Conservation (phyloP, 2,888 invertebrate genomes). For the Nemurella pictetii region DNA sequence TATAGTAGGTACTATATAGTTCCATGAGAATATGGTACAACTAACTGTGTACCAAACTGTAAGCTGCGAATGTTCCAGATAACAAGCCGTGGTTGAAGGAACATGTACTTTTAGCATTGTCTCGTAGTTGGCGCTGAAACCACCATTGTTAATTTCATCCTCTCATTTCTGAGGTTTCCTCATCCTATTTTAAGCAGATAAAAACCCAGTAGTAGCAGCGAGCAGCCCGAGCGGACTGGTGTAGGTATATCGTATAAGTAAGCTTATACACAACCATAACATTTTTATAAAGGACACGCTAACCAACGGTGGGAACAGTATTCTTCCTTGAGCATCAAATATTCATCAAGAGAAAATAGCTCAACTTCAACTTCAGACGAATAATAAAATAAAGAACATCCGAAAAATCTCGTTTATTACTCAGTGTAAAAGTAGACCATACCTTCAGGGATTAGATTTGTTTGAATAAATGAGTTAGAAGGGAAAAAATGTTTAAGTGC, state of each 20-base stretch:
- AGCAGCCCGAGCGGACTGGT: neutral
- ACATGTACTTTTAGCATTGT: neutral
- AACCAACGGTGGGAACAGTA: neutral
- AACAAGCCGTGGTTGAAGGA: neutral
- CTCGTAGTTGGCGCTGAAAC: neutral
- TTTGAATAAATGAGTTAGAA: neutral
- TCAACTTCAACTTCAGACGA: slow-evolving; percentile 6
- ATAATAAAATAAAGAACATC: slow-evolving; percentile 15
- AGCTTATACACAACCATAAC: slow-evolving; percentile 6
- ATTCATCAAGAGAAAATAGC: slow-evolving; percentile 10
- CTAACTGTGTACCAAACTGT: neutral
- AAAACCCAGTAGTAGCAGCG: neutral
- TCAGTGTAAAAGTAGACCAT: neutral
- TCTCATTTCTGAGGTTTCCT: slow-evolving; percentile 16
- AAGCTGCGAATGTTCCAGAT: neutral
- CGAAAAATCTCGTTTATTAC: slow-evolving; percentile 16
- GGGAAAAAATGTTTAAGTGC: neutral
- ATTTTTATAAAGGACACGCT: slow-evolving; percentile 2
- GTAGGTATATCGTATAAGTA: neutral
- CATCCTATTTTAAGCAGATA: slow-evolving; percentile 11
- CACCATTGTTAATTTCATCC: slow-evolving; percentile 12
- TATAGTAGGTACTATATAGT: neutral
- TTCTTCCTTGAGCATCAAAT: neutral
- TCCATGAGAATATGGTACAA: neutral
- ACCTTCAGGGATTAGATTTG: slow-evolving; percentile 7